Evolutionary conservation across 2,113 vertebrate genomes (phyloP).

Genomic region (Entelurus aequoreus): DNA sequence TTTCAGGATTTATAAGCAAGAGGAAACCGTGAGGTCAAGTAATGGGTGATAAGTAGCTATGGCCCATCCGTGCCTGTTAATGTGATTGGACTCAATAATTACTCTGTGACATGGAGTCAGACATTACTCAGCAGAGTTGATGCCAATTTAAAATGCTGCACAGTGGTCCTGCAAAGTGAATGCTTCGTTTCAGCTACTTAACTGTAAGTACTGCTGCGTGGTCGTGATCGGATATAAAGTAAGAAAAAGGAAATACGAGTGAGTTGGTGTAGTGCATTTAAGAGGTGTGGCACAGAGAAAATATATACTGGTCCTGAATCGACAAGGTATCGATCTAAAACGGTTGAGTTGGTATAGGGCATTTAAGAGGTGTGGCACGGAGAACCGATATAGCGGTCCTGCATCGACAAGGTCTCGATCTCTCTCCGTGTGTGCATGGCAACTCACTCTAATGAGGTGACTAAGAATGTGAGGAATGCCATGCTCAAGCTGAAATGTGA

Average conservation of each 20-base stretch:
- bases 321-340: slow-evolving; percentile 29
- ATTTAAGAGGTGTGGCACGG: too few relatives aligned
- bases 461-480: slow-evolving; percentile 73
- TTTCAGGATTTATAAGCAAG: slow-evolving; percentile 46
- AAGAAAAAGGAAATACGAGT: slow-evolving; percentile 43
- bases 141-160: slow-evolving; percentile 41
- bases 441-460: slow-evolving; percentile 69
- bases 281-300: slow-evolving; percentile 12
- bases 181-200: slow-evolving; percentile 25
- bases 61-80: slow-evolving; percentile 26
- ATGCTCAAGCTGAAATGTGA: slow-evolving; percentile 63
- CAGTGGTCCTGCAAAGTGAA: slow-evolving; percentile 18
- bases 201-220: slow-evolving; percentile 39
- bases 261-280: slow-evolving; percentile 32
- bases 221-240: slow-evolving; percentile 52
- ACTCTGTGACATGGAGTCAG: slow-evolving; percentile 42
- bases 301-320: slow-evolving; percentile 22
- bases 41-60: slow-evolving; percentile 43
- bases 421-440: slow-evolving; percentile 46
- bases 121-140: slow-evolving; percentile 26
- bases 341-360: too few relatives aligned
- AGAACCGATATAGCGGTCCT: slow-evolving; percentile 14
- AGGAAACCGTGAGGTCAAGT: slow-evolving; percentile 50
- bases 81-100: slow-evolving; percentile 43
- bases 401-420: slow-evolving; percentile 32